These are phyloP conservation scores for Archaeoteleia sp. DNA, from an alignment of 2,888 invertebrate genomes.

Conservation along the genomic window DNA sequence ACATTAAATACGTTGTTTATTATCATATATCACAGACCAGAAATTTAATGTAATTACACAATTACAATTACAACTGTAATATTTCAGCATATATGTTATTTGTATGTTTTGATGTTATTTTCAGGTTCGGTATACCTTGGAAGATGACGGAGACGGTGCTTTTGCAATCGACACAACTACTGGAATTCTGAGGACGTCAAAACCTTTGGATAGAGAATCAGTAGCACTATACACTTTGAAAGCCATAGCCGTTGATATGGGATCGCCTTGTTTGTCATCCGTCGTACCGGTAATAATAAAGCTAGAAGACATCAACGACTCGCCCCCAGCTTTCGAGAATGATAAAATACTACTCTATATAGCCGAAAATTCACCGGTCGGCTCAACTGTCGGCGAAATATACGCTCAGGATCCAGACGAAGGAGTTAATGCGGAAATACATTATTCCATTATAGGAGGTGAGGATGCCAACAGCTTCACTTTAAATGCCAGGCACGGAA, in stretches of 20 bases:
- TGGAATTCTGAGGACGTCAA: conserved; percentile 92
- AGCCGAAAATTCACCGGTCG: conserved; percentile 96
- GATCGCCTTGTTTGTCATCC: conserved; percentile 85
- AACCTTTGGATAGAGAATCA: conserved; percentile 93
- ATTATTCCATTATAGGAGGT: conserved; percentile 96
- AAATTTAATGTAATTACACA: conserved; percentile 2
- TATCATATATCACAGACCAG: too few species aligned
- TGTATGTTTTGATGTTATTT: conserved; percentile 10
- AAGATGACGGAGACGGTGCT: conserved; percentile 89
- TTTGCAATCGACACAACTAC: conserved; percentile 95
- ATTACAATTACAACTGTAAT: too few species aligned
- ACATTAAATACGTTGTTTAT: too few species aligned
- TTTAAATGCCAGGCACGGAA: conserved; percentile 86
- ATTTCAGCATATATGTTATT: too few species aligned
- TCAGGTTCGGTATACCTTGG: conserved; percentile 81
- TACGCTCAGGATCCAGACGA: conserved; percentile 94
- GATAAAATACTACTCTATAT: conserved; percentile 92
- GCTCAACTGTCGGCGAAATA: conserved; percentile 93
- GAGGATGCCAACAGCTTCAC: conserved; percentile 92
- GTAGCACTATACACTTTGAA: conserved; percentile 89
- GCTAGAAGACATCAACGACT: conserved; percentile 92
- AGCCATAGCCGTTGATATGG: conserved; percentile 93
- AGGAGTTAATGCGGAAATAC: conserved; percentile 91
- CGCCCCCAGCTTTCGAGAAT: conserved; percentile 91
- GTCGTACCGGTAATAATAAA: conserved; percentile 84